A percentile compares a stretch with the other conserved stretches of the same genome.
phyloP scores from a whole-genome alignment of 2,797 vertebrate genomes.

The Nannoperca australis region DNA sequence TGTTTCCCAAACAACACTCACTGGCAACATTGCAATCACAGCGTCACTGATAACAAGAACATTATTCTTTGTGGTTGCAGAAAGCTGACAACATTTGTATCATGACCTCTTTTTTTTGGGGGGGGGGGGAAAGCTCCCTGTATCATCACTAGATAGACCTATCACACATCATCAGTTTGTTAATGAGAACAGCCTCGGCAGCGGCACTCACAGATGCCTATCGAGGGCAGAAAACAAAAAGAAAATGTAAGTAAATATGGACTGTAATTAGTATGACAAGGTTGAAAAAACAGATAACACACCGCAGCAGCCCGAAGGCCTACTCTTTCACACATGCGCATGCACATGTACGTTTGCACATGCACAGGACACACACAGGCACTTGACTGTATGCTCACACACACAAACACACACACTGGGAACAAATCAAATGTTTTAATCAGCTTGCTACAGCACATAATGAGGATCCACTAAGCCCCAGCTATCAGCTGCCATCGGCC shows the following conservation, averaged over 20 bases:
- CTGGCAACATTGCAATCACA: conserved; percentile 70
- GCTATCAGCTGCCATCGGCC: conserved; percentile 86
- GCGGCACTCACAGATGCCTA: conserved; percentile 82
- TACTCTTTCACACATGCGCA: conserved; percentile 46
- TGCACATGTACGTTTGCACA: conserved; percentile 19
- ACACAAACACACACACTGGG: conserved; percentile 59
- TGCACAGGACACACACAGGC: conserved; percentile 56
- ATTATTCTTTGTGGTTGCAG: conserved; percentile 71
- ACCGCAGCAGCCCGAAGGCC: conserved; percentile 72
- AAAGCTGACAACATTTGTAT: conserved; percentile 79
- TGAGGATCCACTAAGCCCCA: conserved; percentile 84
- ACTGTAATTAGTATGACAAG: conserved; percentile 87
- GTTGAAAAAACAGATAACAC: conserved; percentile 85
- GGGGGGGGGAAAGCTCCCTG: conserved; percentile 69
- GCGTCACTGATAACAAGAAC: conserved; percentile 74
- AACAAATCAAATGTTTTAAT: conserved; percentile 87
- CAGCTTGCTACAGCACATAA: conserved; percentile 86
- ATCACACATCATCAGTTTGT: conserved; percentile 82
- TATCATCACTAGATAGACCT: conserved; percentile 78
- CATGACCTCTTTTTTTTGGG: conserved; percentile 83
- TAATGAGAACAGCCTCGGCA: conserved; percentile 82
- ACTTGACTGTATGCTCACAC: conserved; percentile 38
- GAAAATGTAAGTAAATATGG: conserved; percentile 86
- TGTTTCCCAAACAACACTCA: conserved; percentile 50
- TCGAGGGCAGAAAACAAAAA: conserved; percentile 84